Evolutionary conservation across 2,797 vertebrate species (phyloP), one percentile per base, ranked within the genome.

Genomic region (Pterois miles): DNA sequence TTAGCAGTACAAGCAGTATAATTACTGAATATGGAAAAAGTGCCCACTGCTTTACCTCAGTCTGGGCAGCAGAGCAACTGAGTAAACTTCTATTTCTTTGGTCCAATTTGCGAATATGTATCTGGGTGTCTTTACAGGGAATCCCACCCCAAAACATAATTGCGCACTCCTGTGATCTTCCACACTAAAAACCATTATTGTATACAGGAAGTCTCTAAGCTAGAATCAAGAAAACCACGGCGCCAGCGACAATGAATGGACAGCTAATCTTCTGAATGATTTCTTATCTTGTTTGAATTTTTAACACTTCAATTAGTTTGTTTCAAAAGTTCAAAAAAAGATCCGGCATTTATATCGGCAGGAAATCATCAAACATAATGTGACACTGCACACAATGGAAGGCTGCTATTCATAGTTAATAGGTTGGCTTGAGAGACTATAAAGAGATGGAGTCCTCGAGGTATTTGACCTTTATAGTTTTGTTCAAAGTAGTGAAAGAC

Each of bases 1-100:
- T 91, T 81, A 87, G 81, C 81, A 77, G 86, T 84, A 79, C 80
- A 84, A 84, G 78, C 78, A 68, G 82, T 83, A 72, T 90, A 89
- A 89, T 92, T 86, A 91, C 85, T 91, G 85, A 91, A 91, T 87
- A 83, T 90, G 85, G 89, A 86, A 90, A 92, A 88, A 83, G 78
- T 78, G 74, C 83, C 88, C 80, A 78, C 84, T 88, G 81, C 58
- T 89, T 84, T 77, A 88, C 83, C 76, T 92, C 85, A 80, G 72
- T 80, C 78, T 87, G 67, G 64, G 65, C 72, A 78, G 71, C 67
- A 81, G 73, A 78, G 48, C 60, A 77, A 83, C 77, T 66, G 66
- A 77, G 56, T 69, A 73, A 89, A 86, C 81, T 56, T 71, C 27
- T 56, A 1, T 65, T 76, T 57, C 74, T 83, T 78, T 78, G 71